Base-by-base conservation (phyloP, 2,113 vertebrate species). In the Prolemur simus region DNA sequence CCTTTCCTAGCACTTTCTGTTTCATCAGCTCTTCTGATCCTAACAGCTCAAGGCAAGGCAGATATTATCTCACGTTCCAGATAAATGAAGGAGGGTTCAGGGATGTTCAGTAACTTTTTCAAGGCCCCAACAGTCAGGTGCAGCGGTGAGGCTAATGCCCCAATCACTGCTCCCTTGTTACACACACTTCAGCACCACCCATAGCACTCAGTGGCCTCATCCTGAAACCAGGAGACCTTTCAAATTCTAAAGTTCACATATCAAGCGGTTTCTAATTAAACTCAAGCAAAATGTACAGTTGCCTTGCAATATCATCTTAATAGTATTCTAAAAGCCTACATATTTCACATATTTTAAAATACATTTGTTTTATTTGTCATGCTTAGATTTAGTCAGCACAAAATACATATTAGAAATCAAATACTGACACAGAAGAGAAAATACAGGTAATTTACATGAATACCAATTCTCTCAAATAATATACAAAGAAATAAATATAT, bases 321-420 rank as follows among this genome's bases (percentile, higher is more conserved):
- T 4, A 54, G 14, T 82, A 12, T 63, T 92, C 49, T 78, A 76
- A 89, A 95, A 90, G 25, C 23, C 10, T 52, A 1, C 60, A 18
- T 27, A n/a, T 37, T 74, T 85, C 18, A 68, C 2, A 23, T 39
- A 52, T 9, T 11, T 29, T 91, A 20, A 94, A 94, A 58, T 49
- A 63, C 47, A 2, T 49, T 56, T 60, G 23, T 60, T 76, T 87
- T 49, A 74, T 49, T 84, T 60, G 88, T 92, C 66, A 85, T 60
- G 29, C 21, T 89, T 83, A 96, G 32, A 84, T 78, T 76, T 64
- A n/a, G 3, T 69, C 21, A 69, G 80, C 82, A 91, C 49, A 92
- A 96, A 88, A 86, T 76, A 87, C 9, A 85, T 11, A 64, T 21
- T 12, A 92, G 32, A 95, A 96, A 87, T 63, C 39, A 96, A 63